These are phyloP conservation scores for Leptodactylus fuscus DNA, from an alignment of 2,113 vertebrate species.

Conservation along the genomic window DNA sequence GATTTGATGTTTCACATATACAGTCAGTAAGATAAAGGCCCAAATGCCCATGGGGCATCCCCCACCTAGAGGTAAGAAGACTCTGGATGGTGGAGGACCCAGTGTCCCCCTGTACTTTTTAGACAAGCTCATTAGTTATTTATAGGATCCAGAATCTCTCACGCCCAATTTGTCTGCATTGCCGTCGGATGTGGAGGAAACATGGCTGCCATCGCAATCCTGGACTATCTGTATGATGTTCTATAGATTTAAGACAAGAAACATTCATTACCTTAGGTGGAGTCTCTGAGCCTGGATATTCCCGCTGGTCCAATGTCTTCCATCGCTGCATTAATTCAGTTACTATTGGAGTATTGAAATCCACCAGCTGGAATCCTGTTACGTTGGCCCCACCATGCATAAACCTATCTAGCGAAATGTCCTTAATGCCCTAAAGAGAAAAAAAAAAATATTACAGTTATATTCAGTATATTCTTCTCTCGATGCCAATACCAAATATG, in stretches of 20 bases:
- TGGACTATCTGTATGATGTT: too few relatives aligned
- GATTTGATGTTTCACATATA: too few relatives aligned
- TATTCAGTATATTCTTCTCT: neutral
- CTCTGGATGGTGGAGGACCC: too few relatives aligned
- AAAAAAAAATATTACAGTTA: conserved; percentile 36
- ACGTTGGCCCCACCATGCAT: conserved; percentile 98
- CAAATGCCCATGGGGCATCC: too few relatives aligned
- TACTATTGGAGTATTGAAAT: conserved; percentile 95
- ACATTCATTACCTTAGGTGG: conserved; percentile 87
- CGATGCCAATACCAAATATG: neutral
- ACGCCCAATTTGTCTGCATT: too few relatives aligned
- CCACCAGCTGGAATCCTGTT: conserved; percentile 96
- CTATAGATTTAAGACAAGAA: neutral
- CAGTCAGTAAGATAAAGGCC: too few relatives aligned
- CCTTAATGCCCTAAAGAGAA: conserved; percentile 92
- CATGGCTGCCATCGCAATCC: too few relatives aligned
- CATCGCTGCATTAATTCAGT: conserved; percentile 97
- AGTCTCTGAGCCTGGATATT: conserved; percentile 95
- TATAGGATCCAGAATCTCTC: too few relatives aligned
- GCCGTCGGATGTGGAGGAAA: too few relatives aligned
- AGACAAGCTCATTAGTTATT: too few relatives aligned
- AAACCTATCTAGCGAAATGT: conserved; percentile 96
- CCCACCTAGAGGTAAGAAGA: too few relatives aligned
- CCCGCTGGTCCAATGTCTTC: conserved; percentile 98
- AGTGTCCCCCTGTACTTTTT: too few relatives aligned